Base-by-base conservation (phyloP, 2,888 invertebrate genomes). In the Sylvicola fuscatus region DNA sequence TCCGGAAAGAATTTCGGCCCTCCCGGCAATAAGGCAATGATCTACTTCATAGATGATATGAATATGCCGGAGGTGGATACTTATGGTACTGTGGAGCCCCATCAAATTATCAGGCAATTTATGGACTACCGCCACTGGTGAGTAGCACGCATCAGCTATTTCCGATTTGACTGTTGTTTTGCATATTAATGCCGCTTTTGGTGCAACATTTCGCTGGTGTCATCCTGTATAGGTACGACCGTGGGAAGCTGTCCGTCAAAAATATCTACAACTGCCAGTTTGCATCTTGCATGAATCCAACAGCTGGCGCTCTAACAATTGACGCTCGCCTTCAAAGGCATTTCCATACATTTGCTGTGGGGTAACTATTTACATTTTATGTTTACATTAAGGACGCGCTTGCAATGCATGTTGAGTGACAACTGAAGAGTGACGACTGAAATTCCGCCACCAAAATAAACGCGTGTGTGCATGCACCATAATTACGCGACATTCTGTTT, bases 41-140 rank as follows among this genome's bases (percentile, higher is more conserved):
- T 95, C 40, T 93, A 92, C 60, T 92, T 92, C 54, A 74, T 93
- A 39, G 93, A 93, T 49, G 93, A 95, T 51, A 71, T 93, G 67
- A 95, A 95, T 55, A 93, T 93, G 90, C 93, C 93, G 1, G 89
- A 90, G 63, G 90, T 92, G 3, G 93, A 95, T 58, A 70, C 70
- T 36, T 95, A 92, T 54, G 90, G 86, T 39, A 95, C 93, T 0
- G 92, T 92, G 11, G 92, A 92, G 53, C 89, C 93, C 0, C 93
- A 93, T 52, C 93, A 93, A 0, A 67, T 95, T 3, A 79, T 95
- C 44, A 65, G 93, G 27, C 87, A 95, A 54, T 89, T 83, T 54
- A 74, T 93, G 70, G 90, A 93, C 60, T 93, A 95, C 52, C 72
- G 70, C 43, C 93, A 93, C 56, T 95, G 93, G 93, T 74, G 62